Evolutionary conservation across 2,888 invertebrate genomes (phyloP).

Genomic region (Lacanobia wlatinum): DNA sequence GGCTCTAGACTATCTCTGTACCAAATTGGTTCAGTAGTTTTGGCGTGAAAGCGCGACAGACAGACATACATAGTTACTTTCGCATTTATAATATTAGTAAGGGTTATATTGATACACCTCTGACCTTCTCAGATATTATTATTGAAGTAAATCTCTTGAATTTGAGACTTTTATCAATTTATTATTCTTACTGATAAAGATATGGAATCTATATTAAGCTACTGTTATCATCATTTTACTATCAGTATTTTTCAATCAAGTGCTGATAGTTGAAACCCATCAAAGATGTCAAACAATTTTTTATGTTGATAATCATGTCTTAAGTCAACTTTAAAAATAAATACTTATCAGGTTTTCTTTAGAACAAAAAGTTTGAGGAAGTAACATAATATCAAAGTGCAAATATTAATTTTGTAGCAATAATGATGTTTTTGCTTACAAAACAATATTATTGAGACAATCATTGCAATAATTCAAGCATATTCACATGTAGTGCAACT

Average conservation of each 20-base stretch:
- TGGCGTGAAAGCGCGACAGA: no score
- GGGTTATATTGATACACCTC: not conserved
- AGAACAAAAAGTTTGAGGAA: not conserved
- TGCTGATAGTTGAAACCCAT: constrained; percentile 1
- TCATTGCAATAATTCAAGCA: not conserved
- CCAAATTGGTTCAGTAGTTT: no score
- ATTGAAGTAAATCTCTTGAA: not conserved
- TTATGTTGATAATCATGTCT: not conserved
- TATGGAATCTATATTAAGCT: constrained; percentile 18
- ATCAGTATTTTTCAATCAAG: constrained; percentile 14
- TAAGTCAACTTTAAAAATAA: not conserved
- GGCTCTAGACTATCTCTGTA: no score
- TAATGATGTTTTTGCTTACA: not conserved
- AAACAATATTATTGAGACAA: not conserved
- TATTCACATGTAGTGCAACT: not conserved
- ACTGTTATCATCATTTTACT: constrained; percentile 15
- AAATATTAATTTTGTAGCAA: not conserved
- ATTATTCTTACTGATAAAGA: constrained; percentile 2
- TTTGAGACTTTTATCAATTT: constrained; percentile 2
- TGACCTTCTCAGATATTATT: constrained; percentile 9
- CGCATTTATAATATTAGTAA: no score
- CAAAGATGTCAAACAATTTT: not conserved
- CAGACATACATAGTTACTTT: no score
- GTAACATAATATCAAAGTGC: not conserved
- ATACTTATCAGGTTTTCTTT: not conserved